These are phyloP conservation scores for Cololabis saira DNA, from an alignment of 2,113 vertebrate genomes.

Conservation along the genomic window DNA sequence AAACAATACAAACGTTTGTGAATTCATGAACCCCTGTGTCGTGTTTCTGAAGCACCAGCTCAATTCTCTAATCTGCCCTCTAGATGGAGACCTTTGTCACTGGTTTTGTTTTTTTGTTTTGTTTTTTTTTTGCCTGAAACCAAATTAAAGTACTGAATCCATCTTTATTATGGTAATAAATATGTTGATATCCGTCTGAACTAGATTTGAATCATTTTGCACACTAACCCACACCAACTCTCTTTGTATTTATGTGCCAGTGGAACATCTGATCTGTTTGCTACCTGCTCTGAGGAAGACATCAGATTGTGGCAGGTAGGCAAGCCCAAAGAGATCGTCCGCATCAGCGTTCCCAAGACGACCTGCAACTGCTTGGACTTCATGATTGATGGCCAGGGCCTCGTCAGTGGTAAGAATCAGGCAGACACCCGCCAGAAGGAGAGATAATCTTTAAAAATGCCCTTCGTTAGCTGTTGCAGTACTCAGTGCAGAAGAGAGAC, in stretches of 20 bases:
- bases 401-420: conserved; percentile 86
- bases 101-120: neutral
- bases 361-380: conserved; percentile 87
- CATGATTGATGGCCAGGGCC: conserved; percentile 87
- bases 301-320: conserved; percentile 89
- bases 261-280: conserved; percentile 87
- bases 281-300: conserved; percentile 88
- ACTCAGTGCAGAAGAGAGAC: too few species aligned
- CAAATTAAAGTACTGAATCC: neutral
- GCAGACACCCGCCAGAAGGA: neutral
- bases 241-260: conserved; percentile 67
- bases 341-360: conserved; percentile 85
- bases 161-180: neutral
- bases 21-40: neutral
- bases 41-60: neutral
- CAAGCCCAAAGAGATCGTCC: conserved; percentile 85
- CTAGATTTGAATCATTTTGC: neutral
- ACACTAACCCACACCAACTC: neutral
- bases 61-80: conserved; percentile 49
- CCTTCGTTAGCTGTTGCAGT: too few species aligned
- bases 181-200: neutral
- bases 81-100: conserved; percentile 54
- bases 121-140: too few species aligned
- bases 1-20: neutral
- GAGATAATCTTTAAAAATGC: neutral